A percentile compares a stretch with the other conserved stretches of the same genome.
Conservation (phyloP, 2,888 invertebrate genomes). For the Caenorhabditis panamensis region DNA sequence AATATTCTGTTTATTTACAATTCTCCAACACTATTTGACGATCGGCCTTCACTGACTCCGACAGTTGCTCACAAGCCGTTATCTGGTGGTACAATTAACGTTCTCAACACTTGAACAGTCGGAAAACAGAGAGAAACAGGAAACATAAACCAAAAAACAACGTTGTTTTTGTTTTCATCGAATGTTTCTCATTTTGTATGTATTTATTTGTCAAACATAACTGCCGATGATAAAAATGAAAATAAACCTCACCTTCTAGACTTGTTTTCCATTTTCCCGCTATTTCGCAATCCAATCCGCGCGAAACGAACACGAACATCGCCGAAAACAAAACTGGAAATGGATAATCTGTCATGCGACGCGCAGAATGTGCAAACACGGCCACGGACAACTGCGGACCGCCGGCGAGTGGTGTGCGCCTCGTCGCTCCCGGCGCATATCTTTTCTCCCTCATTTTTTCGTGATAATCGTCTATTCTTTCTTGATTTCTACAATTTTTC, state of each 20-base stretch:
- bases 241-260: constrained; percentile 22
- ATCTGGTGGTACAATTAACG: constrained; percentile 64
- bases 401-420: not conserved
- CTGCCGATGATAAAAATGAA: constrained; percentile 13
- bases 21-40: constrained; percentile 66
- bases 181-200: not conserved
- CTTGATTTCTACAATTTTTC: constrained; percentile 16
- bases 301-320: constrained; percentile 5
- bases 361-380: constrained; percentile 45
- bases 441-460: constrained; percentile 35
- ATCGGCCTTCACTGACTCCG: constrained; percentile 57
- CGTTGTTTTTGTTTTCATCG: constrained; percentile 5
- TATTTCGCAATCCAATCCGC: constrained; percentile 36
- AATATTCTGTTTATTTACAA: constrained; percentile 64
- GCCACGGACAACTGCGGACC: constrained; percentile 39
- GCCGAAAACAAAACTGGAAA: constrained; percentile 41
- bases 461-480: constrained; percentile 1
- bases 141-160: not conserved
- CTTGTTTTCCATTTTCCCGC: constrained; percentile 31
- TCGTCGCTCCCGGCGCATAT: constrained; percentile 17
- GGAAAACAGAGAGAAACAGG: not conserved
- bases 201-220: constrained; percentile 26
- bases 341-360: constrained; percentile 49
- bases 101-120: constrained; percentile 42
- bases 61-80: constrained; percentile 68